Evolutionary conservation across 2,888 invertebrate species (phyloP).

Genomic region (Ochropleura plecta): DNA sequence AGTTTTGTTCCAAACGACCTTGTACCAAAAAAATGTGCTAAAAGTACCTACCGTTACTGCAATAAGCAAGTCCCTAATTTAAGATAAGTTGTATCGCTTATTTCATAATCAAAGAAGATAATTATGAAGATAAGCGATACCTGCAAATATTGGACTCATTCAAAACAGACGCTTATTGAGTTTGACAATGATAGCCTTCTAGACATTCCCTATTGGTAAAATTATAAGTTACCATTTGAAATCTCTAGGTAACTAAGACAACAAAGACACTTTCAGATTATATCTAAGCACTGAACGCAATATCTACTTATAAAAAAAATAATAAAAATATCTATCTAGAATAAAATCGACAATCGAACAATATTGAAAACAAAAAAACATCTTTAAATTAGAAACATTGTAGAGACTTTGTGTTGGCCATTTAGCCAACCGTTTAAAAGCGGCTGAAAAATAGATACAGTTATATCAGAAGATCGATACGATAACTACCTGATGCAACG

Average conservation of each 20-base stretch:
- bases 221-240: slow-evolving; percentile 10
- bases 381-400: slow-evolving; percentile 8
- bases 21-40: no score
- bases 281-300: not conserved
- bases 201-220: slow-evolving; percentile 5
- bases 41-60: no score
- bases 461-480: slow-evolving; percentile 34
- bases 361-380: not conserved
- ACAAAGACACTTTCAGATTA: slow-evolving; percentile 31
- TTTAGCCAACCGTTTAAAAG: slow-evolving; percentile 34
- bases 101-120: no score
- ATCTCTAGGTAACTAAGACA: slow-evolving; percentile 5
- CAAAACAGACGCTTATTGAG: not conserved
- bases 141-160: not conserved
- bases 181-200: slow-evolving; percentile 11
- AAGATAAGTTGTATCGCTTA: no score
- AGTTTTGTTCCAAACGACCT: no score
- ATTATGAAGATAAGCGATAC: no score
- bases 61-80: no score
- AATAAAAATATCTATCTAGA: slow-evolving; percentile 8
- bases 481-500: slow-evolving; percentile 56
- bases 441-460: slow-evolving; percentile 23
- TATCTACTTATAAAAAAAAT: not conserved
- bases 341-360: slow-evolving; percentile 10
- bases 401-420: not conserved